Conservation (phyloP, 2,888 invertebrate species). For the Colostygia pectinataria region DNA sequence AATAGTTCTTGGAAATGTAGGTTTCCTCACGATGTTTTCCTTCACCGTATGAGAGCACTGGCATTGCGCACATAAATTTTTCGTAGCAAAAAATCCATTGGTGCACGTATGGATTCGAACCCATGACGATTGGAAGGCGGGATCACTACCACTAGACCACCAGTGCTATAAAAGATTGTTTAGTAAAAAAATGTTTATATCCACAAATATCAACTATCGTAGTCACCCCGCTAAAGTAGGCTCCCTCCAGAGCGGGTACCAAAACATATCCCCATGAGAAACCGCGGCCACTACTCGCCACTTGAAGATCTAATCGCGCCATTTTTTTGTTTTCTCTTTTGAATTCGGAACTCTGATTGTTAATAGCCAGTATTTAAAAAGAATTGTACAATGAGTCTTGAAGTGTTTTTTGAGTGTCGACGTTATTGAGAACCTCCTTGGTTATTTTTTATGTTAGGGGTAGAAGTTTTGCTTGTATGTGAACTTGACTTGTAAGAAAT, state of each 20-base stretch:
- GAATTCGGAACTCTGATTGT: conserved; percentile 62
- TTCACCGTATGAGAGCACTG: too few species aligned
- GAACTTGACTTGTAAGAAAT: conserved; percentile 38
- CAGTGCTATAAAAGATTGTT: too few species aligned
- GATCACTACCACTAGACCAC: too few species aligned
- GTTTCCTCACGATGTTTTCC: too few species aligned
- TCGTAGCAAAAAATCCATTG: too few species aligned
- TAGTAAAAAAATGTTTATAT: not conserved
- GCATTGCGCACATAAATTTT: too few species aligned
- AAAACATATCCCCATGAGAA: conserved; percentile 82
- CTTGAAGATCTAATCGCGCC: conserved; percentile 80
- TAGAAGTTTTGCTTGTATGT: conserved; percentile 45
- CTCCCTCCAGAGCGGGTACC: conserved; percentile 77
- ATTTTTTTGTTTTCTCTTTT: conserved; percentile 71
- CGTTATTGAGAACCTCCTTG: conserved; percentile 70
- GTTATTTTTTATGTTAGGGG: conserved; percentile 55
- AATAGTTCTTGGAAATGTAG: too few species aligned
- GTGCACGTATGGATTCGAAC: too few species aligned
- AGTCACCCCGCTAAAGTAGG: conserved; percentile 47
- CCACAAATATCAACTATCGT: not conserved
- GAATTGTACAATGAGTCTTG: conserved; percentile 52
- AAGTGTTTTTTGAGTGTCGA: conserved; percentile 68
- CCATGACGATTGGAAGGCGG: too few species aligned
- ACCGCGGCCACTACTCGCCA: conserved; percentile 64
- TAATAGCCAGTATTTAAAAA: conserved; percentile 62